Percentiles rank a stretch among this genome's conserved stretches.
phyloP scores from a whole-genome alignment of 1,140 invertebrate genomes.

The Danaus melanippus region DNA sequence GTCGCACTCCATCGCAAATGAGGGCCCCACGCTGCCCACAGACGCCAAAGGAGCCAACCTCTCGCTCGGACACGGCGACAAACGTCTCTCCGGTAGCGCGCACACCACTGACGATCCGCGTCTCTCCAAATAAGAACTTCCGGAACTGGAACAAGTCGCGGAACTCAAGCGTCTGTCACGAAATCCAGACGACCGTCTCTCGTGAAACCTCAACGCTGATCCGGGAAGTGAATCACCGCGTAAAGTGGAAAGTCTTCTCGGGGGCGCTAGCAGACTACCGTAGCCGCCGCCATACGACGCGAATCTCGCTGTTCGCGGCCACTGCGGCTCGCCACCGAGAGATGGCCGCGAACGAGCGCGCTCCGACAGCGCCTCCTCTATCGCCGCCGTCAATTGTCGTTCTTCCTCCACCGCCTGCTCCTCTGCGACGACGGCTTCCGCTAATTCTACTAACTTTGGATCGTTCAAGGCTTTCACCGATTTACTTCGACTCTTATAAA shows the following conservation, averaged over 20 bases:
- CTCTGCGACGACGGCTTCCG: slow-evolving; percentile 83
- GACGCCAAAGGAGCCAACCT: slow-evolving; percentile 82
- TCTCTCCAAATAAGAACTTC: slow-evolving; percentile 84
- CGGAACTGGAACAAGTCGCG: slow-evolving; percentile 85
- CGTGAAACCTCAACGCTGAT: slow-evolving; percentile 70
- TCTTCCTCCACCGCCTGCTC: slow-evolving; percentile 81
- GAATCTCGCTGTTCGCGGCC: slow-evolving; percentile 74
- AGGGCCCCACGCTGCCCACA: slow-evolving; percentile 81
- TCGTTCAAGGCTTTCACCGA: slow-evolving; percentile 79
- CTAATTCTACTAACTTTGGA: slow-evolving; percentile 76
- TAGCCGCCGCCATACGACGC: slow-evolving; percentile 81
- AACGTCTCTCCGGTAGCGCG: slow-evolving; percentile 75
- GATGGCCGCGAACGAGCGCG: slow-evolving; percentile 63
- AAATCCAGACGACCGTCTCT: slow-evolving; percentile 69
- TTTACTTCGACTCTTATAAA: slow-evolving; percentile 88
- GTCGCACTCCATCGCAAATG: slow-evolving; percentile 78
- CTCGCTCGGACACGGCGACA: slow-evolving; percentile 86
- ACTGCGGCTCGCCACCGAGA: slow-evolving; percentile 64
- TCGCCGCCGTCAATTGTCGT: slow-evolving; percentile 78
- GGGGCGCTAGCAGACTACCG: slow-evolving; percentile 77
- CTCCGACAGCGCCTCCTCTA: slow-evolving; percentile 78
- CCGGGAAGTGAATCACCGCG: slow-evolving; percentile 72
- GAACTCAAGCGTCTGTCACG: slow-evolving; percentile 81
- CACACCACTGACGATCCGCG: slow-evolving; percentile 83
- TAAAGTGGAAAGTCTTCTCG: slow-evolving; percentile 71